Evolutionary conservation across 1,140 invertebrate genomes (phyloP), one percentile per base, ranked within the genome.

Genomic region (Drosophila orena): DNA sequence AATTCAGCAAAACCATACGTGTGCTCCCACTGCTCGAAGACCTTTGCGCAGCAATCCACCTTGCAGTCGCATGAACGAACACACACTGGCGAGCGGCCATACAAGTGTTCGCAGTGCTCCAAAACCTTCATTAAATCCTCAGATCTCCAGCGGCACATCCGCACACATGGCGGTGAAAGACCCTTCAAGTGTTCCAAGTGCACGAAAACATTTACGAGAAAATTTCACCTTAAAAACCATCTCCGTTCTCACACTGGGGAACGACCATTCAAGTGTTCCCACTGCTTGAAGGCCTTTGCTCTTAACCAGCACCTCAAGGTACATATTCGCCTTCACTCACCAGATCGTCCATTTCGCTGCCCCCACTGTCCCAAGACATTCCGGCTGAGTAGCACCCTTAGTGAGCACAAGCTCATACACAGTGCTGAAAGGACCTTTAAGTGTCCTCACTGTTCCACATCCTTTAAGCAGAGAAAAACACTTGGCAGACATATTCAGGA

Each of bases 31-130:
- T 70, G 66, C n/a, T 12, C 50, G 0, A 49, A 49, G 17, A 4
- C 20, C 5, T 70, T 68, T 40, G 49, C 20, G 0, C 42, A 30
- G 35, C 10, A 34, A 1, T 12, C 14, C 5, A 55, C 34, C 0
- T 50, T 71, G n/a, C 20, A 47, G 42, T 17, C 34, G 0, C 66
- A 70, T 34, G 15, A 56, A 7, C 27, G 64, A 42, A 69, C 24
- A 10, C 65, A 69, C 24, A 65, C 65, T n/a, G 66, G 66, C 24
- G 66, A 69, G 30, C 49, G 50, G 2, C 66, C 66, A 1, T 54
- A 15, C 1, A 10, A 66, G n/a, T 70, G 66, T 14, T 11, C 66
- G 3, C 42, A 70, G 35, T 70, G 62, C 27, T 10, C 2, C 2
- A 56, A 49, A 11, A 14, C 5, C 15, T 70, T 68, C 15, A 7